Conservation (phyloP, 1,140 invertebrate species). For the Phortica variegata region DNA sequence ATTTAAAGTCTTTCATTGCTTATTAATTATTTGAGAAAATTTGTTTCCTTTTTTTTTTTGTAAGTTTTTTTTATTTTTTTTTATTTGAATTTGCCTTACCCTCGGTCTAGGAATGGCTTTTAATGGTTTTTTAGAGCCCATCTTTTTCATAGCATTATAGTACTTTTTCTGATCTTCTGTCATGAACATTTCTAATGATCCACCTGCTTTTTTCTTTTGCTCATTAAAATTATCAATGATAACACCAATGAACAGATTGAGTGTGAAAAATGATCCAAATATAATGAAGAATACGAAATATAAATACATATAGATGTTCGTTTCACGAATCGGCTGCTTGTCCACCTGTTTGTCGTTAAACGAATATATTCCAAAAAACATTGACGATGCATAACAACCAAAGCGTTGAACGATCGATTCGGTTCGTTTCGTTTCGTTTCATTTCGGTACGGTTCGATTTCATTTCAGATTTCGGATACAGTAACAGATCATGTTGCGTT, state of each 20-base stretch:
- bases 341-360: constrained; percentile 68
- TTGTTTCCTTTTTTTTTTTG: constrained; percentile 15
- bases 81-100: constrained; percentile 63
- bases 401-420: no score
- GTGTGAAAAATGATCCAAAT: constrained; percentile 95
- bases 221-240: constrained; percentile 99
- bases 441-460: no score
- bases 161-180: constrained; percentile 99
- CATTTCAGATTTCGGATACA: no score
- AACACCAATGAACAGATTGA: constrained; percentile 97
- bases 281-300: constrained; percentile 99
- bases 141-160: constrained; percentile 99
- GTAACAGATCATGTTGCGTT: no score
- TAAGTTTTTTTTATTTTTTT: constrained; percentile 32
- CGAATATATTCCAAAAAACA: no score
- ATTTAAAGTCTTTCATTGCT: background rate
- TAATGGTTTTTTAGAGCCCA: constrained; percentile 96
- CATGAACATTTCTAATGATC: constrained; percentile 99
- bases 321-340: constrained; percentile 90
- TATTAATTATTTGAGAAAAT: constrained; percentile 6
- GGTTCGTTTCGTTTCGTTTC: constrained; percentile 1
- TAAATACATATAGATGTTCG: constrained; percentile 95
- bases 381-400: no score
- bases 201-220: constrained; percentile 98
- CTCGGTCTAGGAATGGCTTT: constrained; percentile 96